Conservation (phyloP, 2,113 vertebrate species). For the Paramisgurnus dabryanus region DNA sequence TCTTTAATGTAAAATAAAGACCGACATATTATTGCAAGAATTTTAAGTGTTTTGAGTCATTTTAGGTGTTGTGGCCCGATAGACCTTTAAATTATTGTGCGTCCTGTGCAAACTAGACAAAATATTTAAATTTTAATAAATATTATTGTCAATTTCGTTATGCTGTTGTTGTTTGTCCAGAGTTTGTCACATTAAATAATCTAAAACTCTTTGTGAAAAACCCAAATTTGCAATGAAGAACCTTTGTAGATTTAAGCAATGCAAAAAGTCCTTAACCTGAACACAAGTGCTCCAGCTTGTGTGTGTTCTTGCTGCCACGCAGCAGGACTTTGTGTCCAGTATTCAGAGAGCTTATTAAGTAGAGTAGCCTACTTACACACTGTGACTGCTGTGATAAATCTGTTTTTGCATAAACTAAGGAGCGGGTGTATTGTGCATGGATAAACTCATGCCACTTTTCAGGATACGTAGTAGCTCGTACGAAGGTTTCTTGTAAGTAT, state of each 20-base stretch:
- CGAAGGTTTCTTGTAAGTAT: background rate
- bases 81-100: background rate
- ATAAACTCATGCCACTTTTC: background rate
- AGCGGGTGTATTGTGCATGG: background rate
- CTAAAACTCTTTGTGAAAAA: too few relatives aligned
- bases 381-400: background rate
- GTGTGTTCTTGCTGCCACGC: background rate
- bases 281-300: too few relatives aligned
- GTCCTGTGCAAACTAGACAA: accelerated
- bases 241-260: background rate
- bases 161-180: too few relatives aligned
- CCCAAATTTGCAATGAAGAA: too few relatives aligned
- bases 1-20: background rate
- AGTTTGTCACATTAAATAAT: too few relatives aligned
- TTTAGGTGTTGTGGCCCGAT: background rate
- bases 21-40: background rate
- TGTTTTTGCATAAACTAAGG: background rate
- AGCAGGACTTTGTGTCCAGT: conserved; percentile 34
- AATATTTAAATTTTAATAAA: background rate
- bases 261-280: background rate
- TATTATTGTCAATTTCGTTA: background rate
- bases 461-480: background rate
- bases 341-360: conserved; percentile 43
- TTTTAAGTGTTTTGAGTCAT: background rate
- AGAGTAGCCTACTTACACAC: conserved; percentile 25